These are phyloP conservation scores for Furcula furcula DNA, from an alignment of 2,888 invertebrate species.

Conservation along the genomic window DNA sequence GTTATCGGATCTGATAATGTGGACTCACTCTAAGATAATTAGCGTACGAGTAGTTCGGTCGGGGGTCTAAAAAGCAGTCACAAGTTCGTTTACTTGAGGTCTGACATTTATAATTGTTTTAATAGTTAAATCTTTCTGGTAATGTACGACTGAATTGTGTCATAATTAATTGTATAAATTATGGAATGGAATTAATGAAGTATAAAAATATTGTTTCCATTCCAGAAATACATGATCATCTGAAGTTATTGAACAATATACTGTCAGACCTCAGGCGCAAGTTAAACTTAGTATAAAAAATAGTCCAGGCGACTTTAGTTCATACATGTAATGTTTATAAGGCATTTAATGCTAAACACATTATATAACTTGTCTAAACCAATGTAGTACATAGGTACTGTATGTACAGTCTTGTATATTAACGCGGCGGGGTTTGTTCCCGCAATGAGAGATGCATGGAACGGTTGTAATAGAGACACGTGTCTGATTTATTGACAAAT, in stretches of 20 bases:
- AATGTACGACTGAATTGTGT: too few relatives aligned
- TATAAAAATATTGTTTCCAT: too few relatives aligned
- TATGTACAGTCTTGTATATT: conserved; percentile 51
- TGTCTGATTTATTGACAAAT: conserved; percentile 69
- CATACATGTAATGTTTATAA: conserved; percentile 25
- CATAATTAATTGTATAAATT: too few relatives aligned
- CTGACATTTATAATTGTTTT: too few relatives aligned
- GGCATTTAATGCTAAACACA: conserved; percentile 41
- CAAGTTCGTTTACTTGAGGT: neutral
- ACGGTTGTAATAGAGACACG: conserved; percentile 50
- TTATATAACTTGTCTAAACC: conserved; percentile 41
- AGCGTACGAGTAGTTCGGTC: too few relatives aligned
- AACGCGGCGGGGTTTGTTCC: conserved; percentile 22
- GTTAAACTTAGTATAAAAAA: conserved; percentile 11
- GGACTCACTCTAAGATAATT: too few relatives aligned
- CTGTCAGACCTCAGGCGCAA: neutral
- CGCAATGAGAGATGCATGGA: conserved; percentile 32
- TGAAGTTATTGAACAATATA: too few relatives aligned
- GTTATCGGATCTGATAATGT: too few relatives aligned
- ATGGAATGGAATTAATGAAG: too few relatives aligned
- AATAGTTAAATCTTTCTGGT: too few relatives aligned
- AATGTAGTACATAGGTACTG: conserved; percentile 33
- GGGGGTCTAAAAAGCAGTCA: neutral
- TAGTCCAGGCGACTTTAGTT: conserved; percentile 29
- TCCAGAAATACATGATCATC: too few relatives aligned